Evolutionary conservation across 2,113 vertebrate genomes (phyloP).

Genomic region (Sakesphorus luctuosus): DNA sequence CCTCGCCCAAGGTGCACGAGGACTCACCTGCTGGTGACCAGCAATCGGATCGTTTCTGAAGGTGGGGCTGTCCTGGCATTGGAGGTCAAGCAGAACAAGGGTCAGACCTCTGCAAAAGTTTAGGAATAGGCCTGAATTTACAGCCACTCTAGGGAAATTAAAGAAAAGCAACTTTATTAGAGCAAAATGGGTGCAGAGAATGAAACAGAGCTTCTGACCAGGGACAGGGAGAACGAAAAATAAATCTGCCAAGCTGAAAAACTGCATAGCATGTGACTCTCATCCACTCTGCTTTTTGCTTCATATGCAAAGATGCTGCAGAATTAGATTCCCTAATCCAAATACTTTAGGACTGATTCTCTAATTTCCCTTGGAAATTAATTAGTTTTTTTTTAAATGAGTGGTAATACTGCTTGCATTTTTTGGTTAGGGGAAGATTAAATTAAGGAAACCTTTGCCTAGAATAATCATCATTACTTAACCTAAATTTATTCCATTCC

Average conservation of each 20-base stretch:
- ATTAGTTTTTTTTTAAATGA: constrained; percentile 59
- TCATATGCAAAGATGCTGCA: constrained; percentile 18
- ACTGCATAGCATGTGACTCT: background rate
- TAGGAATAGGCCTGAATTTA: background rate
- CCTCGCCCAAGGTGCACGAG: background rate
- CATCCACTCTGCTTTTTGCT: constrained; percentile 21
- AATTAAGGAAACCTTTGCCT: constrained; percentile 72
- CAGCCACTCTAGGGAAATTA: background rate
- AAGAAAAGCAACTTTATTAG: background rate
- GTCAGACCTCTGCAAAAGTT: background rate
- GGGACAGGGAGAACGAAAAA: background rate
- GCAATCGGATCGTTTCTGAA: background rate
- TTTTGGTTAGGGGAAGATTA: constrained; percentile 69
- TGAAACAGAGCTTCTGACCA: background rate
- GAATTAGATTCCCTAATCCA: constrained; percentile 63
- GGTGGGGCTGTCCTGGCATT: background rate
- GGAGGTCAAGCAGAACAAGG: background rate
- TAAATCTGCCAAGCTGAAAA: background rate
- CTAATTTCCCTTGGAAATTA: constrained; percentile 71
- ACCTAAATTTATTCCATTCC: constrained; percentile 67
- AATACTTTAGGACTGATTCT: constrained; percentile 58
- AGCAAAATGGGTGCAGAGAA: background rate
- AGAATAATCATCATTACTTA: constrained; percentile 54
- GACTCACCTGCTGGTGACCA: background rate
- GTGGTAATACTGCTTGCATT: constrained; percentile 56